phyloP scores from a whole-genome alignment of 2,797 vertebrate species.

The Clarias pachynema region DNA sequence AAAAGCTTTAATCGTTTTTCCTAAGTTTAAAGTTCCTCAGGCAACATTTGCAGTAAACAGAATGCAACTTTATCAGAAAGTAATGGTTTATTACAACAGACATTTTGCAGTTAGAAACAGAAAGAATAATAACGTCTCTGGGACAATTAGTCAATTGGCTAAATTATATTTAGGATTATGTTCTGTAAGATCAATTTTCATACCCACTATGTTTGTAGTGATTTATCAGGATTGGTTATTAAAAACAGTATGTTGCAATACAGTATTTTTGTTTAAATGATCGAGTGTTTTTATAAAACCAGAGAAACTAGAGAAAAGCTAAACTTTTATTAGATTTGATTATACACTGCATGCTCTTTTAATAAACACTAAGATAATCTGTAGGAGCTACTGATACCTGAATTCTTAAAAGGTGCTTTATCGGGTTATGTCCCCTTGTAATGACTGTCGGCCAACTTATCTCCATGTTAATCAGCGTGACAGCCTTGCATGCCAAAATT shows the following conservation, averaged over 20 bases:
- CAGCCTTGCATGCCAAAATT: constrained; percentile 15
- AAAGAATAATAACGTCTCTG: not conserved
- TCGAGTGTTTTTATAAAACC: not conserved
- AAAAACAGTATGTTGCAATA: not conserved
- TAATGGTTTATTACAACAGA: not conserved
- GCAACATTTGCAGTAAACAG: not conserved
- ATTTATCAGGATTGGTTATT: not conserved
- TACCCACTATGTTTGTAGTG: not conserved
- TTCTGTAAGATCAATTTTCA: not conserved
- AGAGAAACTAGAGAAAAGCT: not conserved
- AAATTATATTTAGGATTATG: not conserved
- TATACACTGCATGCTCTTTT: not conserved
- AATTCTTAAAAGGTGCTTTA: not conserved
- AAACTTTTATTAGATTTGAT: not conserved
- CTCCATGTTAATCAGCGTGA: constrained; percentile 24
- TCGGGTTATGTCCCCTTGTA: constrained; percentile 1
- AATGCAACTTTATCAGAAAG: not conserved
- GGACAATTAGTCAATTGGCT: not conserved
- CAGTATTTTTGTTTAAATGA: not conserved
- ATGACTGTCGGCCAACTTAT: constrained; percentile 2
- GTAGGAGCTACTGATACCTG: not conserved
- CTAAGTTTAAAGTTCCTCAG: not conserved
- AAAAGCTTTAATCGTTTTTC: not conserved
- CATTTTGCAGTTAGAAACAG: not conserved
- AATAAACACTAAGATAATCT: not conserved